A percentile compares a stretch with the other conserved stretches of the same genome.
phyloP scores from a whole-genome alignment of 2,797 vertebrate genomes.

The Pseudopleuronectes americanus region DNA sequence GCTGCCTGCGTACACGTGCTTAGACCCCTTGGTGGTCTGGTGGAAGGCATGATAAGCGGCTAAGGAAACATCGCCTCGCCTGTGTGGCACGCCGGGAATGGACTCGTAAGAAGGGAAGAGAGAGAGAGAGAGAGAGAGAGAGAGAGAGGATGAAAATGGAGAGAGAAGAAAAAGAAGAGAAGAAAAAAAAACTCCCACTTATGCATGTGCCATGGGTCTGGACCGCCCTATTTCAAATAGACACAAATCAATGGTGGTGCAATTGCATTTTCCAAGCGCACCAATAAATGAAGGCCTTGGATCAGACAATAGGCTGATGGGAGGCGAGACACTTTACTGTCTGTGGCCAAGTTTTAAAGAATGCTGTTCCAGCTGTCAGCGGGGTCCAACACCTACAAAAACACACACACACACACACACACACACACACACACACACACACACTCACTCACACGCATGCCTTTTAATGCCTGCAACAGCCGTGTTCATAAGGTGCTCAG shows the following conservation, averaged over 20 bases:
- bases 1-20: slow-evolving; percentile 68
- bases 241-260: slow-evolving; percentile 72
- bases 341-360: slow-evolving; percentile 51
- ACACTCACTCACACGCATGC: slow-evolving; percentile 16
- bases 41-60: slow-evolving; percentile 70
- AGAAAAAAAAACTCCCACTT: slow-evolving; percentile 18
- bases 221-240: slow-evolving; percentile 67
- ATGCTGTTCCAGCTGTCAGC: slow-evolving; percentile 55
- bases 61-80: slow-evolving; percentile 52
- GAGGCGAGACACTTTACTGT: slow-evolving; percentile 44
- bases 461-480: slow-evolving; percentile 42
- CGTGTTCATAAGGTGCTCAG: slow-evolving; percentile 40
- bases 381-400: slow-evolving; percentile 46
- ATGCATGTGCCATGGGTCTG: slow-evolving; percentile 53
- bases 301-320: slow-evolving; percentile 49
- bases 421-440: slow-evolving; percentile 16
- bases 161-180: not conserved
- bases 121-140: slow-evolving; percentile 11
- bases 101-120: slow-evolving; percentile 47
- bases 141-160: not conserved
- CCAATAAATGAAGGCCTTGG: slow-evolving; percentile 62
- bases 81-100: slow-evolving; percentile 50
- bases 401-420: slow-evolving; percentile 13
- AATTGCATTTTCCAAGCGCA: slow-evolving; percentile 67
- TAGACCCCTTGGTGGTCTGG: slow-evolving; percentile 66